Base-by-base conservation (phyloP, 1,140 invertebrate species). In the Neotoxoptera formosana region DNA sequence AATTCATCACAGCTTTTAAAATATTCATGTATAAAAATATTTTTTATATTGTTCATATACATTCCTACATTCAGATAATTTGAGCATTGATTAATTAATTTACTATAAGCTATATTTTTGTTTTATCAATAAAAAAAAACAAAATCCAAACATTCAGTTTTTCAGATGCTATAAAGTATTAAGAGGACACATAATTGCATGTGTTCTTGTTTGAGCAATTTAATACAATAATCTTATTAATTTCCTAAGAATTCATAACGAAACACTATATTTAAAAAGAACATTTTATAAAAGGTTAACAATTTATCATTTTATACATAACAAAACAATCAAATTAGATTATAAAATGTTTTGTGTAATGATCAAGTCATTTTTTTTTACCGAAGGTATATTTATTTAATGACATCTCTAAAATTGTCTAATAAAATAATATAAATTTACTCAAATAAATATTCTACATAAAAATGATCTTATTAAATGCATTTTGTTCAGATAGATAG, bases 151-250 rank as follows among this genome's bases (percentile, higher is more conserved):
- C 30, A 67, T 67, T n/a, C 14, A n/a, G 30, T n/a, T 67, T n/a
- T 67, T 17, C 3, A n/a, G 60, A 67, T 67, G 4, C 14, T 67
- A 67, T 56, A 25, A 56, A 56, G 2, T 56, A 67, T 67, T 30
- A 30, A 53, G 7, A 2, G 9, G 4, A 67, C 11, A 14, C 11
- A 67, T 11, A 41, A n/a, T n/a, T n/a, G 51, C 11, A n/a, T n/a
- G 11, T n/a, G 9, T n/a, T 14, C 20, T 67, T 67, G 11, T 67
- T 67, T 6, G n/a, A n/a, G 94, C 88, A 96, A 95, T 95, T 94
- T 93, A 94, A 30, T 30, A 86, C 36, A 86, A 47, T 23, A 76
- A 67, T 47, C 34, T 45, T 60, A n/a, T 0, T n/a, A 17, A 76
- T n/a, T 76, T 76, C 17, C 0, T 76, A 7, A 67, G 30, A 41